Conservation (phyloP, 2,797 vertebrate species). For the Neosilurus mollespiculum region DNA sequence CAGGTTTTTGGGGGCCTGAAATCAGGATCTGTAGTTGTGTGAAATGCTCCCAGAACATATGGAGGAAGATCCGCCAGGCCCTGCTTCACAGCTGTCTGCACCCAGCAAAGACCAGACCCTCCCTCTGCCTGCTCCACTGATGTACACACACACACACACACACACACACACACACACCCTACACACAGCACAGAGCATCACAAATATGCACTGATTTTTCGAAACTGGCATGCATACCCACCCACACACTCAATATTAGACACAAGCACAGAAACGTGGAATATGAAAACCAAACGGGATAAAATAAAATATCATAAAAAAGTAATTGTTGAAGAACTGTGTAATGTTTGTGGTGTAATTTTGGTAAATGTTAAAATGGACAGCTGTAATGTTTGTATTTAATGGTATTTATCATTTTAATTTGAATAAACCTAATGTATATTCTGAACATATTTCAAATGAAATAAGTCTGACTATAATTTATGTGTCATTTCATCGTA, state of each 20-base stretch:
- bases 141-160: constrained; percentile 46
- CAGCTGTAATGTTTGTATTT: not conserved
- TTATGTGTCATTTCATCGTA: not conserved
- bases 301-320: not conserved
- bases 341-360: no score
- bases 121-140: constrained; percentile 56
- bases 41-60: constrained; percentile 75
- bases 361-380: not conserved
- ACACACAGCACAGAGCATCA: constrained; percentile 24
- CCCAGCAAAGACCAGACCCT: constrained; percentile 72
- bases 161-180: constrained; percentile 42
- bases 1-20: constrained; percentile 66
- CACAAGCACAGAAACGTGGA: not conserved
- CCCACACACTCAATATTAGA: constrained; percentile 16
- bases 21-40: constrained; percentile 62
- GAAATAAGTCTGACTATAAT: not conserved
- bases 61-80: constrained; percentile 71
- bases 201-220: constrained; percentile 24
- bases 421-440: no score
- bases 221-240: constrained; percentile 24
- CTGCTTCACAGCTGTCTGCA: constrained; percentile 78
- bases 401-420: no score
- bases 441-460: not conserved
- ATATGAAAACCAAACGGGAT: not conserved
- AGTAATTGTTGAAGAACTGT: no score